Base-by-base conservation (phyloP, 1,140 invertebrate genomes). In the Drosophila tani region DNA sequence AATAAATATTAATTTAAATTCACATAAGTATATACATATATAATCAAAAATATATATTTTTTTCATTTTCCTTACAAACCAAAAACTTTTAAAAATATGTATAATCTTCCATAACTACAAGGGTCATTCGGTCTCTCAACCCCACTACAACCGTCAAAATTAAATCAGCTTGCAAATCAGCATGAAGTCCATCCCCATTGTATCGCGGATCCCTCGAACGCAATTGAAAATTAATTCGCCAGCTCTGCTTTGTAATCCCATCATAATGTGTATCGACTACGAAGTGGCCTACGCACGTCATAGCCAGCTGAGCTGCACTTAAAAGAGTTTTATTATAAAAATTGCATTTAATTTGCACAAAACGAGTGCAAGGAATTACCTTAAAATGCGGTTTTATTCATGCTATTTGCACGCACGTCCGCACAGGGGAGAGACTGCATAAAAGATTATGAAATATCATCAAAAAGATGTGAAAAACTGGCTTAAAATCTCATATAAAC, bases 361-460 rank as follows among this genome's bases (percentile, higher is more conserved):
- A 63, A 58, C 27, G 29, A 67, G 57, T 41, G 41, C 40, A 59
- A 65, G 49, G 46, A 55, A 69, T 51, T 55, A 53, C 71, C 55
- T 68, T 51, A 57, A 87, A 76, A 71, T 43, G 27, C 19, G 24
- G 62, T 82, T 63, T 64, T 21, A 47, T 47, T 40, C 53, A n/a
- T 27, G 21, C 35, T 51, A 53, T 43, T 59, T 43, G 29, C 6
- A n/a, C 8, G 38, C n/a, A 19, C 6, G 27, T 5, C 27, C 15
- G 60, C 21, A 21, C 6, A 14, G 8, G 15, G 45, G 29, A 43
- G 21, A 46, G 27, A 41, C 45, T 53, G 41, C 49, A 51, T 56
- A 51, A 64, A 17, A 56, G 81, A 78, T 82, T 79, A 83, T 83
- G 38, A 75, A 81, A 78, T 75, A 88, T 84, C 68, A 78, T 88